phyloP scores from a whole-genome alignment of 2,888 invertebrate genomes.

The Heliconius hortense region DNA sequence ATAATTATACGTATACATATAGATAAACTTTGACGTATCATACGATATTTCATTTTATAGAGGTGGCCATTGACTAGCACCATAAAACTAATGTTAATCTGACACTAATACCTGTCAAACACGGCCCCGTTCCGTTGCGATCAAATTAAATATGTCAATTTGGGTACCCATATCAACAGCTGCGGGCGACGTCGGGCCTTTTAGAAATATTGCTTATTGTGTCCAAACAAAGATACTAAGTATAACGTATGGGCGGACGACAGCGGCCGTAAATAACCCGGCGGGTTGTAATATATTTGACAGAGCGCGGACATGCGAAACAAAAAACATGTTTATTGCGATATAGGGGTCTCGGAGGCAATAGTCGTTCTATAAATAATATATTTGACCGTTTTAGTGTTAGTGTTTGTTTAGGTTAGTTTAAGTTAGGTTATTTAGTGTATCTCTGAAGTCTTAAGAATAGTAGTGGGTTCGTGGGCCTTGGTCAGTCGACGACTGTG shows the following conservation, averaged over 20 bases:
- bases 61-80: constrained; percentile 62
- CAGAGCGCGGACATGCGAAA: constrained; percentile 82
- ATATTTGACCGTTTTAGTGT: constrained; percentile 62
- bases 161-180: constrained; percentile 82
- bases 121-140: constrained; percentile 71
- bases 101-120: constrained; percentile 81
- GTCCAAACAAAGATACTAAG: constrained; percentile 83
- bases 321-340: constrained; percentile 82
- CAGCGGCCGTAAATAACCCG: constrained; percentile 80
- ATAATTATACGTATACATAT: background rate
- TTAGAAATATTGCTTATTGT: constrained; percentile 83
- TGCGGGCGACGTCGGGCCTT: constrained; percentile 79
- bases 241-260: constrained; percentile 82
- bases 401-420: constrained; percentile 66
- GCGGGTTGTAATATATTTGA: constrained; percentile 82
- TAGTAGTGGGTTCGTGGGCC: too few relatives aligned
- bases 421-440: constrained; percentile 41
- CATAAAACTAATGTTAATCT: constrained; percentile 76
- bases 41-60: constrained; percentile 58
- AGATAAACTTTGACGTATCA: constrained; percentile 24
- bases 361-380: constrained; percentile 68
- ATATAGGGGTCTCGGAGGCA: constrained; percentile 60
- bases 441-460: background rate
- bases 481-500: too few relatives aligned
- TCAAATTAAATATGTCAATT: constrained; percentile 83